Conservation (phyloP, 2,888 invertebrate genomes). For the Machimus rusticus region DNA sequence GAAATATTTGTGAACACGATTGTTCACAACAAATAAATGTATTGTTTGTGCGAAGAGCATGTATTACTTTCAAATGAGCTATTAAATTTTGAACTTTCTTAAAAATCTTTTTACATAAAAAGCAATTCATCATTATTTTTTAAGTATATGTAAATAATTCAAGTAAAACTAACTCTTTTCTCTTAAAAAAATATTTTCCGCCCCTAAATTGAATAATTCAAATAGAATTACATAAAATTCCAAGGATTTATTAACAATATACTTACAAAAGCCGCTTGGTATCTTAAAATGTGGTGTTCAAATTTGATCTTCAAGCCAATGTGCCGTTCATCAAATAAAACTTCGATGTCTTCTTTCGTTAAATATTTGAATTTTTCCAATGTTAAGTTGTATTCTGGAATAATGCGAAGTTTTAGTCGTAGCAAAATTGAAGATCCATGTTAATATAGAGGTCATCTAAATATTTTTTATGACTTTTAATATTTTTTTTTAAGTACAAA, state of each 20-base stretch:
- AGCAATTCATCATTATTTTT: neutral
- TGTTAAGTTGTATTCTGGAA: neutral
- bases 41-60: neutral
- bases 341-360: neutral
- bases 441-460: too few relatives aligned
- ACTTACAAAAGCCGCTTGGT: neutral
- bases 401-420: too few relatives aligned
- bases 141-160: neutral
- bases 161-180: too few relatives aligned
- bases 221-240: neutral
- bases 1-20: neutral
- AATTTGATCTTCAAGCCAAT: neutral
- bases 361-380: neutral
- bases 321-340: neutral
- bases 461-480: too few relatives aligned
- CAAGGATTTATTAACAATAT: neutral
- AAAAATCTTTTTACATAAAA: neutral
- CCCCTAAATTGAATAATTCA: neutral
- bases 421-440: too few relatives aligned
- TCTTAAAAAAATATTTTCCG: neutral
- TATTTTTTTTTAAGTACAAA: too few relatives aligned
- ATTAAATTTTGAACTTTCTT: neutral
- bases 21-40: neutral
- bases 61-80: neutral
- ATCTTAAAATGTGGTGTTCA: neutral